phyloP scores from a whole-genome alignment of 1,140 invertebrate genomes.

The Macrotrachela quadricornifera region DNA sequence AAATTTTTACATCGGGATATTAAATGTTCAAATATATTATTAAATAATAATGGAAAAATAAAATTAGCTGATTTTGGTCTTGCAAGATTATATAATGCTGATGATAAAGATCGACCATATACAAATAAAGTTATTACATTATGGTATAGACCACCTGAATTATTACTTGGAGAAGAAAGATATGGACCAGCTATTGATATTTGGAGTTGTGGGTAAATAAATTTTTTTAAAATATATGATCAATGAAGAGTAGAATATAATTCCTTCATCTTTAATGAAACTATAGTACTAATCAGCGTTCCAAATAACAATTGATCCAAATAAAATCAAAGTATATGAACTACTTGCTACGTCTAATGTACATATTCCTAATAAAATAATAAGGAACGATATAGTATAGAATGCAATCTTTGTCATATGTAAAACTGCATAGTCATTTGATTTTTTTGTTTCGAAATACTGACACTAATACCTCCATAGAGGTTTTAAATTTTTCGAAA shows the following conservation, averaged over 20 bases:
- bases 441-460: not conserved
- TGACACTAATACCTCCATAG: no score
- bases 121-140: conserved; percentile 93
- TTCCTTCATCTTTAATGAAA: no score
- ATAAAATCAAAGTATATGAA: no score
- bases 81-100: conserved; percentile 78
- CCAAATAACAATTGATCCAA: no score
- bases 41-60: conserved; percentile 98
- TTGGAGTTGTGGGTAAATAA: conserved; percentile 72
- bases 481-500: no score
- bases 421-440: not conserved
- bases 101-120: conserved; percentile 78
- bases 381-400: no score
- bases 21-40: conserved; percentile 97
- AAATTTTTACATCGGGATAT: conserved; percentile 98
- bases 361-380: no score
- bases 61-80: conserved; percentile 96
- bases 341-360: no score
- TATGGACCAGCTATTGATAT: conserved; percentile 96
- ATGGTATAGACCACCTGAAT: conserved; percentile 92
- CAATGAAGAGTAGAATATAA: no score
- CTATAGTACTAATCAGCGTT: no score
- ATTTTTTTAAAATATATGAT: not conserved
- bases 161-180: conserved; percentile 83
- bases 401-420: no score